Evolutionary conservation across 2,113 vertebrate species (phyloP).

Genomic region (Bubalus kerabau): DNA sequence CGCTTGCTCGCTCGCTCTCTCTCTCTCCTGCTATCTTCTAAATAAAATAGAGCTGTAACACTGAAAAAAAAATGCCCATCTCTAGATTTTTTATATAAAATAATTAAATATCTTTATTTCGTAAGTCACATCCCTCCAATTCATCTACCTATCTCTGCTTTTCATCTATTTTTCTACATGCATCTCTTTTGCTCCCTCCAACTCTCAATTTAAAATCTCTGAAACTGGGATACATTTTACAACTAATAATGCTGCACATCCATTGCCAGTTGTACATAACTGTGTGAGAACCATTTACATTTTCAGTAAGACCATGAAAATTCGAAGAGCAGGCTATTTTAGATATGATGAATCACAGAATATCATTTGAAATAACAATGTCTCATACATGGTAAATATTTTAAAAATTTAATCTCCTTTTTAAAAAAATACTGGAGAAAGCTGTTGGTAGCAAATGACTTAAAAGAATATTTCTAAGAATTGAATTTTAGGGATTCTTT

Average conservation of each 20-base stretch:
- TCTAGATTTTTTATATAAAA: background rate
- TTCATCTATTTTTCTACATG: background rate
- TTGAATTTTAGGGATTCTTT: background rate
- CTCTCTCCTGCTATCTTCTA: too few relatives aligned
- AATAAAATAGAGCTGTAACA: too few relatives aligned
- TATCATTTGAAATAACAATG: slow-evolving; percentile 2
- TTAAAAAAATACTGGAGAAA: background rate
- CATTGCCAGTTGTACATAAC: background rate
- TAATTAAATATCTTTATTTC: background rate
- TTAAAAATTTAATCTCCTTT: background rate
- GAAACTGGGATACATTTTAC: background rate
- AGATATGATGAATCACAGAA: background rate
- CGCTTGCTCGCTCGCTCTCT: too few relatives aligned
- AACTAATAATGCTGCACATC: background rate
- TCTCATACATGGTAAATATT: background rate
- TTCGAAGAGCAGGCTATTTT: background rate
- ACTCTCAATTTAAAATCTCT: background rate
- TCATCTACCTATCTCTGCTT: background rate
- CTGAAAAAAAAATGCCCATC: background rate
- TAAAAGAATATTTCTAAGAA: background rate
- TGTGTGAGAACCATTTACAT: background rate
- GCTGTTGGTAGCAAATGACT: background rate
- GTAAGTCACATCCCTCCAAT: background rate
- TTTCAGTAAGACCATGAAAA: background rate
- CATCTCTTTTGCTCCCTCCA: background rate